Conservation (phyloP, 1,140 invertebrate species). For the Linepithema humile region DNA sequence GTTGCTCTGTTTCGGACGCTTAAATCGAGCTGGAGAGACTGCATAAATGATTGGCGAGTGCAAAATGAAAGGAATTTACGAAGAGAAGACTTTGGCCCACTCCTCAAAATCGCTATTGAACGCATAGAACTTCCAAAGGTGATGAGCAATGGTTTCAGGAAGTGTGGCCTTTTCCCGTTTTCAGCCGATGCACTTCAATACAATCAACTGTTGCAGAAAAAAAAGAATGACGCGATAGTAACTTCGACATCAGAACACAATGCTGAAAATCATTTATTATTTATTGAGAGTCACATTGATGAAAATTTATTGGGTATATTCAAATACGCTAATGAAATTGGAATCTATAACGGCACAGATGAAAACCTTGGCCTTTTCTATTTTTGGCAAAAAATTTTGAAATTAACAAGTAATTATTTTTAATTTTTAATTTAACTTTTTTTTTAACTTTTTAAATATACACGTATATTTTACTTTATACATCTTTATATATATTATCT, state of each 20-base stretch:
- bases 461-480: not conserved
- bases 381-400: slow-evolving; percentile 22
- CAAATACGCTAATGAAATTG: slow-evolving; percentile 12
- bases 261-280: slow-evolving; percentile 17
- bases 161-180: slow-evolving; percentile 4
- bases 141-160: slow-evolving; percentile 22
- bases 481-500: not conserved
- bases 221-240: not conserved
- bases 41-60: slow-evolving; percentile 26
- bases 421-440: not conserved
- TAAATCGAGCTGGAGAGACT: slow-evolving; percentile 53
- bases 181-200: slow-evolving; percentile 12
- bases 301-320: slow-evolving; percentile 2
- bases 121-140: not conserved
- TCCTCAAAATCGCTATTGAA: slow-evolving; percentile 8
- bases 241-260: not conserved
- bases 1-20: slow-evolving; percentile 73
- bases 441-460: not conserved
- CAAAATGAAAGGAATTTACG: not conserved
- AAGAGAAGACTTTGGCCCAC: slow-evolving; percentile 15
- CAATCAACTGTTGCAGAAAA: not conserved
- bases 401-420: slow-evolving; percentile 2
- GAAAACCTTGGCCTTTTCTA: not conserved
- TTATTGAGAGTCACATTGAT: slow-evolving; percentile 12
- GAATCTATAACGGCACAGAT: not conserved